phyloP scores from a whole-genome alignment of 1,140 invertebrate species.

The Aethina tumida region DNA sequence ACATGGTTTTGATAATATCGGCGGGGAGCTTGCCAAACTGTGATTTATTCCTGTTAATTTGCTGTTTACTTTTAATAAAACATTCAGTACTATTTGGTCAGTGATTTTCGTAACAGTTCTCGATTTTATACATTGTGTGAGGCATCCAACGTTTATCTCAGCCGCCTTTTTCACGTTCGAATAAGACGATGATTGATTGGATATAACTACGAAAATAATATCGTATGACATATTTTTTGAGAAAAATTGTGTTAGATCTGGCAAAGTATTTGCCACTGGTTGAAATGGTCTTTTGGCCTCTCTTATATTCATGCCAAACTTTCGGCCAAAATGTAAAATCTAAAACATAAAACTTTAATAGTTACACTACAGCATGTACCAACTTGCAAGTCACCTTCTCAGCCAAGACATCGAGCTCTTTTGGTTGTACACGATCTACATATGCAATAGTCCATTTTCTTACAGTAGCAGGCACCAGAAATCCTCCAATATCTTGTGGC shows the following conservation, averaged over 20 bases:
- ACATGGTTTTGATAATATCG: conserved; percentile 29
- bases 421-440: conserved; percentile 10
- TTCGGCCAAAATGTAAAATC: conserved; percentile 11
- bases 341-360: conserved; percentile 11
- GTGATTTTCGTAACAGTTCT: conserved; percentile 42
- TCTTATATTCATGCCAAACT: conserved; percentile 14
- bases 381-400: conserved; percentile 16
- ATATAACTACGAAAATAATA: conserved; percentile 46
- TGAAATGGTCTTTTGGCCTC: conserved; percentile 12
- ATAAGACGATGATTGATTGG: conserved; percentile 29
- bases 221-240: conserved; percentile 22
- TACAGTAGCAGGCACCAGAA: conserved; percentile 23
- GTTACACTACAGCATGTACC: not conserved
- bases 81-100: conserved; percentile 50
- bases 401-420: conserved; percentile 16
- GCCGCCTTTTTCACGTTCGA: conserved; percentile 60
- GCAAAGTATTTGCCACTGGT: conserved; percentile 7
- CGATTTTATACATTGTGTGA: conserved; percentile 74
- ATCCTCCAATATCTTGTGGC: conserved; percentile 21
- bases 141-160: conserved; percentile 60
- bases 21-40: conserved; percentile 35
- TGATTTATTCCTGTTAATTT: conserved; percentile 82
- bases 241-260: conserved; percentile 12
- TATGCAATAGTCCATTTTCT: conserved; percentile 38
- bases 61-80: conserved; percentile 72